phyloP scores from a whole-genome alignment of 2,113 vertebrate species.

The Romanogobio albipinnatus region DNA sequence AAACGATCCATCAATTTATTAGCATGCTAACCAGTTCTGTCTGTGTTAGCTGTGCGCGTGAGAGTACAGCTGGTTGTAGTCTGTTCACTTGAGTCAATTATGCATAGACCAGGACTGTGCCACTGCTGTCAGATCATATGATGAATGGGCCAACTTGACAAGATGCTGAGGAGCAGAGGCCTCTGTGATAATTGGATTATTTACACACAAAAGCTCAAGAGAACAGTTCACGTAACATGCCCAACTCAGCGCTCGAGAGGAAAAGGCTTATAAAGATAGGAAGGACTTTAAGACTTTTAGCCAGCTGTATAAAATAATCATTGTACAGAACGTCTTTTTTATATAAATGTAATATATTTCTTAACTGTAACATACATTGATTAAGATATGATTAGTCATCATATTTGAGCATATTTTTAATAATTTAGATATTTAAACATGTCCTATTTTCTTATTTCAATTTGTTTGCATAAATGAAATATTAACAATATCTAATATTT shows the following conservation, averaged over 20 bases:
- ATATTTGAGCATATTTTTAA: background rate
- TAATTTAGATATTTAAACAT: background rate
- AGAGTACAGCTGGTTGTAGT: constrained; percentile 52
- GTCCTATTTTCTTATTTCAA: background rate
- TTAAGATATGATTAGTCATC: background rate
- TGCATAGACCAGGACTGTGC: constrained; percentile 43
- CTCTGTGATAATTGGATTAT: constrained; percentile 76
- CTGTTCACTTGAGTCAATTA: constrained; percentile 55
- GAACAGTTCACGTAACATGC: constrained; percentile 68
- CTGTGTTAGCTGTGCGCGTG: constrained; percentile 41
- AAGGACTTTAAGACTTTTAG: constrained; percentile 36
- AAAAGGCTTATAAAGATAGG: constrained; percentile 17
- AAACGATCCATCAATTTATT: constrained; percentile 18
- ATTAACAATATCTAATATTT: background rate
- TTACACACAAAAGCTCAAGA: constrained; percentile 70
- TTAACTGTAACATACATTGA: background rate
- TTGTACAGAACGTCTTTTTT: background rate
- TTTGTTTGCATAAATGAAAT: background rate
- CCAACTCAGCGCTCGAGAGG: constrained; percentile 44
- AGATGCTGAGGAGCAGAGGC: constrained; percentile 72
- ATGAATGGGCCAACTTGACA: constrained; percentile 77
- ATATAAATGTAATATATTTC: background rate
- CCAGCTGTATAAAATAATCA: background rate
- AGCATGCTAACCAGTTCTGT: constrained; percentile 34
- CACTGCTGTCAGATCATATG: constrained; percentile 70